A percentile compares a stretch with the other conserved stretches of the same genome.
Evolutionary conservation across 2,888 invertebrate species (phyloP).

Genomic region (Pterostichus madidus): DNA sequence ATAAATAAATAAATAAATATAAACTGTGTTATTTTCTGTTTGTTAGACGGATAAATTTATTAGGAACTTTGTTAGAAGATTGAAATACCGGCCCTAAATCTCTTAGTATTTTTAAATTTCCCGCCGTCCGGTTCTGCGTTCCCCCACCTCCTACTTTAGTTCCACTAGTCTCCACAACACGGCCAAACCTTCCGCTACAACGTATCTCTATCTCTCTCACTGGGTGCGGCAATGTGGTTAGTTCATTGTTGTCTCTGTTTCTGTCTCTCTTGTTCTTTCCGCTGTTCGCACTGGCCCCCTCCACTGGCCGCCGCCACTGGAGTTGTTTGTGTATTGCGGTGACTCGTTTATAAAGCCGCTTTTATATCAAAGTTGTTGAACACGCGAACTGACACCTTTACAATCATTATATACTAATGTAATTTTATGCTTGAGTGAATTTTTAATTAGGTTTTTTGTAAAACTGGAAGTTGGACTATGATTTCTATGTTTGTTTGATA

Average conservation of each 20-base stretch:
- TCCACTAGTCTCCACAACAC: slow-evolving; percentile 38
- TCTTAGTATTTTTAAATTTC: neutral
- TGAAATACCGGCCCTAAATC: too few species aligned
- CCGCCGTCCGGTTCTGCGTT: neutral
- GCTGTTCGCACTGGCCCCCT: slow-evolving; percentile 7
- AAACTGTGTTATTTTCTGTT: too few species aligned
- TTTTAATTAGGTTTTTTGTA: slow-evolving; percentile 49
- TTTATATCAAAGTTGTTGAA: slow-evolving; percentile 50
- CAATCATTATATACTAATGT: slow-evolving; percentile 55
- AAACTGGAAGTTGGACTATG: slow-evolving; percentile 13
- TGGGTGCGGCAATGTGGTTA: slow-evolving; percentile 22
- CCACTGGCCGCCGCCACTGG: neutral
- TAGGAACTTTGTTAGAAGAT: too few species aligned
- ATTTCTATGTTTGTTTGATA: slow-evolving; percentile 33
- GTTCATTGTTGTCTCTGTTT: slow-evolving; percentile 20
- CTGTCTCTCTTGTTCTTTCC: slow-evolving; percentile 21
- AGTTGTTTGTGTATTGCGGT: slow-evolving; percentile 50
- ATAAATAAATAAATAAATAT: too few species aligned
- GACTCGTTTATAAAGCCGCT: slow-evolving; percentile 49
- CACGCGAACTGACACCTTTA: slow-evolving; percentile 50
- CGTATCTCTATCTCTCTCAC: slow-evolving; percentile 2
- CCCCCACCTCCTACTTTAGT: slow-evolving; percentile 22
- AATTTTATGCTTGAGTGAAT: slow-evolving; percentile 50
- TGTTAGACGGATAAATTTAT: too few species aligned
- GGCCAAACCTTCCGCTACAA: slow-evolving; percentile 46